A percentile compares a stretch with the other conserved stretches of the same genome.
Conservation (phyloP, 2,113 vertebrate species). For the Procavia capensis region DNA sequence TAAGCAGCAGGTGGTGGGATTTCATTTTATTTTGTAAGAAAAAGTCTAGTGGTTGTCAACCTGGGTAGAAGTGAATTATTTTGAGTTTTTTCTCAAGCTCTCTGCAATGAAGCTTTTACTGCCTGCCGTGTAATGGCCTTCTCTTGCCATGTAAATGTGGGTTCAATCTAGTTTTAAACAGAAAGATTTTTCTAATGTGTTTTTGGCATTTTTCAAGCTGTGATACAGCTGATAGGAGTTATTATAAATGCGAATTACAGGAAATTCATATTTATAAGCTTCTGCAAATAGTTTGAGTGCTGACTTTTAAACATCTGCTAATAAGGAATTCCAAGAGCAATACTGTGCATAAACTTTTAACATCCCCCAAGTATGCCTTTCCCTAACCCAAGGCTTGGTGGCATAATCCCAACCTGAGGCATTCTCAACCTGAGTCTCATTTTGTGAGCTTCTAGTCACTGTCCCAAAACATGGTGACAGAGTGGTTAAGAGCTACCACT, state of each 20-base stretch:
- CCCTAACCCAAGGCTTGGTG: not conserved
- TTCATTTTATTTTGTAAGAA: slow-evolving; percentile 77
- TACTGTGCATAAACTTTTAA: not conserved
- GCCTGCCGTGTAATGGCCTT: slow-evolving; percentile 74
- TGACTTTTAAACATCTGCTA: slow-evolving; percentile 76
- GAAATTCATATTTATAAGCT: slow-evolving; percentile 82
- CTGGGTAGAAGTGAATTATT: slow-evolving; percentile 76
- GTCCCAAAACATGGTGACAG: too few relatives aligned
- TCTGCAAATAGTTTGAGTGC: slow-evolving; percentile 65
- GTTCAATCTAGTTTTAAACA: slow-evolving; percentile 77
- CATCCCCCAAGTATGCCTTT: not conserved
- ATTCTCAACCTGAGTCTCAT: not conserved
- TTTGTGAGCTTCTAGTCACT: not conserved
- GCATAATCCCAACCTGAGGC: accelerated
- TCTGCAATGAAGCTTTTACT: slow-evolving; percentile 79
- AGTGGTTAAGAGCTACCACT: too few relatives aligned
- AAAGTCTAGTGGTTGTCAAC: slow-evolving; percentile 72
- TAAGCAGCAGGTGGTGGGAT: slow-evolving; percentile 78
- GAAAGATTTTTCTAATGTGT: slow-evolving; percentile 76
- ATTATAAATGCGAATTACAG: slow-evolving; percentile 74
- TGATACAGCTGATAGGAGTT: slow-evolving; percentile 74
- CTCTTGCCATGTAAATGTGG: slow-evolving; percentile 75
- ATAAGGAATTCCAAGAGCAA: slow-evolving; percentile 51
- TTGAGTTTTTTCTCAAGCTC: slow-evolving; percentile 66
- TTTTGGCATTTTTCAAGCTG: slow-evolving; percentile 81